Conservation (phyloP, 2,113 vertebrate species). For the Triplophysa tibetana region DNA sequence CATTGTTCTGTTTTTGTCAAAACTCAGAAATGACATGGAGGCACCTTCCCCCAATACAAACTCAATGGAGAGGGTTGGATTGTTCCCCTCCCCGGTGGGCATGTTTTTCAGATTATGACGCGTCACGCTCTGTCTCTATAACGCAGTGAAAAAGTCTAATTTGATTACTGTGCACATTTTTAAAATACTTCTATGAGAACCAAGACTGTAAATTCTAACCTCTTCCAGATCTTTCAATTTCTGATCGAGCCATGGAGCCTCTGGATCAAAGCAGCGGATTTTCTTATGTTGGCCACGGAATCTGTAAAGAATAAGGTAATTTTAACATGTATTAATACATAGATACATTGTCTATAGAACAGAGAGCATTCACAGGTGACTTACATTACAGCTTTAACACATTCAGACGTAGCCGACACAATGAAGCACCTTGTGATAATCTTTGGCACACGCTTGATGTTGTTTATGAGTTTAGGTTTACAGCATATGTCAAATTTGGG, state of each 20-base stretch:
- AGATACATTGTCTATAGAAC: background rate
- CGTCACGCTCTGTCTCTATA: too few relatives aligned
- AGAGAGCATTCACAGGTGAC: slow-evolving; percentile 8
- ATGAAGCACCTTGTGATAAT: background rate
- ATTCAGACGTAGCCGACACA: background rate
- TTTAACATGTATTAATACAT: background rate
- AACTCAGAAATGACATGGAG: too few relatives aligned
- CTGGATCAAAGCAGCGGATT: background rate
- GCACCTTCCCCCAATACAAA: too few relatives aligned
- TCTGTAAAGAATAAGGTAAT: background rate
- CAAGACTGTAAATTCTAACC: background rate
- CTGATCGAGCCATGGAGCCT: background rate
- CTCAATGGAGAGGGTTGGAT: too few relatives aligned
- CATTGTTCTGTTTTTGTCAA: too few relatives aligned
- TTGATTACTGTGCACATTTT: too few relatives aligned
- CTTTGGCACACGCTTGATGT: fast-evolving
- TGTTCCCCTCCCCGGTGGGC: too few relatives aligned
- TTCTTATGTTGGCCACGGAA: fast-evolving
- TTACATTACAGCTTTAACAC: slow-evolving; percentile 42
- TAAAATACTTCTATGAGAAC: background rate
- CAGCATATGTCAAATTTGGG: background rate
- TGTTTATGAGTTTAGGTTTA: background rate
- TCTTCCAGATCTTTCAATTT: fast-evolving
- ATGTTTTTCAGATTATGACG: too few relatives aligned
- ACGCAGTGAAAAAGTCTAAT: too few relatives aligned